These are phyloP conservation scores for Amiota mariae DNA, from an alignment of 2,888 invertebrate species.

Conservation along the genomic window DNA sequence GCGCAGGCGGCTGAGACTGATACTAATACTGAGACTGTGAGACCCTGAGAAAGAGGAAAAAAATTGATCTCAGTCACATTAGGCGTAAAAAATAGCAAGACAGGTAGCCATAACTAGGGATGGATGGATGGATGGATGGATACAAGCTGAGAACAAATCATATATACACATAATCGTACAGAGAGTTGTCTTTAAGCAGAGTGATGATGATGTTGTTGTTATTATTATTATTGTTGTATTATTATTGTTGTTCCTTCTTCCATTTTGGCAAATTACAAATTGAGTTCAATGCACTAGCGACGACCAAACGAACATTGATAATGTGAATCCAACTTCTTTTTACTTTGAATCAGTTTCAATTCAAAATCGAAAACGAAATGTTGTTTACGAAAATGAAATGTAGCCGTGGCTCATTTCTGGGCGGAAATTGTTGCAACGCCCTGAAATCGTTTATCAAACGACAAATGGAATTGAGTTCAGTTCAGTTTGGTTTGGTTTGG, in stretches of 20 bases:
- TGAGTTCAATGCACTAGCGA: slow-evolving; percentile 66
- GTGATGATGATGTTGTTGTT: not conserved
- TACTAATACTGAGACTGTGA: not conserved
- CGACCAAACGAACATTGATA: not conserved
- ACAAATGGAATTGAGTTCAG: slow-evolving; percentile 69
- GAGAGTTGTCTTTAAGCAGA: too few species aligned
- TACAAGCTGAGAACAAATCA: too few species aligned
- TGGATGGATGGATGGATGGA: too few species aligned
- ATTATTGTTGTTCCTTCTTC: slow-evolving; percentile 2
- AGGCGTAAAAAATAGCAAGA: slow-evolving; percentile 14
- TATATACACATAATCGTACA: too few species aligned
- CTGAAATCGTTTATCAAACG: slow-evolving; percentile 69
- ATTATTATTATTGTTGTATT: slow-evolving; percentile 30
- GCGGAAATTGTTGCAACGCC: slow-evolving; percentile 70
- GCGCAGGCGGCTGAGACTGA: slow-evolving; percentile 5
- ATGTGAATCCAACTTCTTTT: not conserved
- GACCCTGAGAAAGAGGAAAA: not conserved
- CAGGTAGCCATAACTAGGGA: not conserved
- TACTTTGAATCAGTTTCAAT: slow-evolving; percentile 29
- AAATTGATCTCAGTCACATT: slow-evolving; percentile 5
- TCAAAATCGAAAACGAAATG: slow-evolving; percentile 1
- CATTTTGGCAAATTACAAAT: slow-evolving; percentile 51
- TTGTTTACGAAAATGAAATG: slow-evolving; percentile 30
- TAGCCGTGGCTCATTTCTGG: slow-evolving; percentile 55
- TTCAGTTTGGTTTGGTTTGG: slow-evolving; percentile 41